Evolutionary conservation across 2,113 vertebrate species (phyloP), one percentile per base, ranked within the genome.

Genomic region (Noctilio leporinus): DNA sequence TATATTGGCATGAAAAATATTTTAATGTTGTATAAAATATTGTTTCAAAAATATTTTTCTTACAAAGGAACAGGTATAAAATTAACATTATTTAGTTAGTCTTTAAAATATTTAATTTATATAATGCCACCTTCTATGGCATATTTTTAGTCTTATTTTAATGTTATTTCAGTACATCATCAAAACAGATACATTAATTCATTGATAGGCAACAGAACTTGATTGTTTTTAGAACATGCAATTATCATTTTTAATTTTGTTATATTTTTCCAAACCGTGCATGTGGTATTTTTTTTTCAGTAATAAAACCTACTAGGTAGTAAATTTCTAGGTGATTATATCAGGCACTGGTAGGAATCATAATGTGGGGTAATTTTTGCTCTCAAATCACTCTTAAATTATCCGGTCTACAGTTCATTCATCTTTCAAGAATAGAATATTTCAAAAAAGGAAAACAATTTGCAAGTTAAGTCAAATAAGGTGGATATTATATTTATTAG

Each of bases 311-410:
- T 80, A 92, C 45, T 92, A 67, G 30, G 84, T 47, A 92, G 45
- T 87, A 94, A 69, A 94, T 81, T 86, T 95, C 81, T n/a, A 93
- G 57, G 35, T 94, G 45, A 90, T 89, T 94, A 38, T 76, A 84
- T 59, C 45, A 89, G 45, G 28, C n/a, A 72, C 67, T 86, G 22
- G 15, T 33, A 89, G 9, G 69, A 89, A 83, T 89, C 64, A 78
- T 95, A 95, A 91, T 62, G 19, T 51, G 14, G 19, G 0, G 2
- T 94, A 86, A 96, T 93, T 91, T 97, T 92, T 51, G 62, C 19
- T 89, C 69, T 86, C 24, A 59, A 95, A 65, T 93, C 53, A 75
- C 33, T 15, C 16, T 89, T 89, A 83, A 94, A 67, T 81, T 84
- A 20, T 28, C 62, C 83, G 81, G 43, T 64, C 70, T 80, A 47